These are phyloP conservation scores for Drosophila virilis DNA, from an alignment of 1,140 invertebrate genomes.

Conservation along the genomic window DNA sequence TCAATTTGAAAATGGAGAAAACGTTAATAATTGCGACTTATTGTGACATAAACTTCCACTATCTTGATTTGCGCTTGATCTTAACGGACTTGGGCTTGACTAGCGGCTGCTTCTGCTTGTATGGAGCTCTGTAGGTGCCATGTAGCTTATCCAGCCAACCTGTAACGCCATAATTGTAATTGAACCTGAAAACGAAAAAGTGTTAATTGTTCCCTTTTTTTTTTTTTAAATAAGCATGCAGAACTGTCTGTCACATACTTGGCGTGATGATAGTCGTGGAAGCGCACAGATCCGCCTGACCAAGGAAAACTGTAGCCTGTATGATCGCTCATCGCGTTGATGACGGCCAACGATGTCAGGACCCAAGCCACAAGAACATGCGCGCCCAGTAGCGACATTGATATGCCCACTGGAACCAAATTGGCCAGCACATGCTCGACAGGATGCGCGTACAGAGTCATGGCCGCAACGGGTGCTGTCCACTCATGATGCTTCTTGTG, in stretches of 20 bases:
- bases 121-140: slow-evolving; percentile 86
- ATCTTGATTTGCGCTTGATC: slow-evolving; percentile 23
- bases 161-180: slow-evolving; percentile 93
- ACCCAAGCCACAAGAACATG: slow-evolving; percentile 92
- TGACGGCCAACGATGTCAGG: slow-evolving; percentile 91
- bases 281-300: slow-evolving; percentile 91
- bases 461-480: slow-evolving; percentile 92
- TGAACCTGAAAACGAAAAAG: slow-evolving; percentile 87
- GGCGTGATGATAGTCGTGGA: slow-evolving; percentile 95
- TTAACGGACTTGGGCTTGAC: not conserved
- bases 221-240: too few species aligned
- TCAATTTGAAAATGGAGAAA: not conserved
- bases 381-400: slow-evolving; percentile 90
- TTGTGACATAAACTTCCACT: not conserved
- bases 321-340: slow-evolving; percentile 93
- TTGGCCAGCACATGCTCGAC: slow-evolving; percentile 94
- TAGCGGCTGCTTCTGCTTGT: slow-evolving; percentile 18
- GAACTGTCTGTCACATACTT: slow-evolving; percentile 86
- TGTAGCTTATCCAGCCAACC: slow-evolving; percentile 93
- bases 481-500: slow-evolving; percentile 95
- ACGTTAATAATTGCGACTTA: not conserved
- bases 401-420: slow-evolving; percentile 90
- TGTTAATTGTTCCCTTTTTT: not conserved
- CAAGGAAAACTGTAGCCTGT: slow-evolving; percentile 95
- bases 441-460: slow-evolving; percentile 94